phyloP scores from a whole-genome alignment of 1,140 invertebrate species.

The Leptoteleia sp. region DNA sequence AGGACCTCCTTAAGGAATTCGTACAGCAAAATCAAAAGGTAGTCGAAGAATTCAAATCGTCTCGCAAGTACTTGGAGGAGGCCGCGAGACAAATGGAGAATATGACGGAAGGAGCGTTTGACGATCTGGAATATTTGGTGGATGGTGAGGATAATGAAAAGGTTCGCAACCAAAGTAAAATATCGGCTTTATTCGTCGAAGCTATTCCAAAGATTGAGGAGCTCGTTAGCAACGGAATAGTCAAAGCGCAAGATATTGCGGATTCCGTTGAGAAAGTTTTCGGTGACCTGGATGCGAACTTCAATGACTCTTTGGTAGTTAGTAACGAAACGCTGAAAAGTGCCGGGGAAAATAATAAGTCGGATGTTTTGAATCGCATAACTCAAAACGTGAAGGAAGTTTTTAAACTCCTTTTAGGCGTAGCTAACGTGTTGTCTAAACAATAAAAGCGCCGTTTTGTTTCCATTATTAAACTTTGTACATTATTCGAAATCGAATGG shows the following conservation, averaged over 20 bases:
- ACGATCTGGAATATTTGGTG: slow-evolving; percentile 13
- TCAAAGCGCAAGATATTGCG: slow-evolving; percentile 66
- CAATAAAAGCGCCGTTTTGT: slow-evolving; percentile 18
- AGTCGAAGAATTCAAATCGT: slow-evolving; percentile 31
- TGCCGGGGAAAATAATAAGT: slow-evolving; percentile 12
- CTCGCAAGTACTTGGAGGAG: slow-evolving; percentile 29
- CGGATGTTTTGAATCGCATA: slow-evolving; percentile 53
- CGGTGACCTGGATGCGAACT: slow-evolving; percentile 65
- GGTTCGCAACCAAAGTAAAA: slow-evolving; percentile 30
- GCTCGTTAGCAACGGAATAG: slow-evolving; percentile 62
- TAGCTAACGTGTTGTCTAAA: slow-evolving; percentile 33
- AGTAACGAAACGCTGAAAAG: slow-evolving; percentile 9
- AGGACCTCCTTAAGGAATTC: slow-evolving; percentile 45
- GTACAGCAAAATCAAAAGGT: slow-evolving; percentile 17
- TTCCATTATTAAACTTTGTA: no score
- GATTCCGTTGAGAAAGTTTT: slow-evolving; percentile 68
- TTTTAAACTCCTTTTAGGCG: slow-evolving; percentile 65
- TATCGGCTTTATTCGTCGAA: slow-evolving; percentile 66
- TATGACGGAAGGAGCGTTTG: slow-evolving; percentile 7
- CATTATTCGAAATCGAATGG: no score
- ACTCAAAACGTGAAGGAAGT: slow-evolving; percentile 69
- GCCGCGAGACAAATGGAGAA: neutral
- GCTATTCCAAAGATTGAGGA: slow-evolving; percentile 68
- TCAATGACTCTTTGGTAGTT: slow-evolving; percentile 31
- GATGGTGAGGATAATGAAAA: slow-evolving; percentile 33